phyloP scores from a whole-genome alignment of 2,797 vertebrate genomes.

The Cryptoblepharus egeriae region DNA sequence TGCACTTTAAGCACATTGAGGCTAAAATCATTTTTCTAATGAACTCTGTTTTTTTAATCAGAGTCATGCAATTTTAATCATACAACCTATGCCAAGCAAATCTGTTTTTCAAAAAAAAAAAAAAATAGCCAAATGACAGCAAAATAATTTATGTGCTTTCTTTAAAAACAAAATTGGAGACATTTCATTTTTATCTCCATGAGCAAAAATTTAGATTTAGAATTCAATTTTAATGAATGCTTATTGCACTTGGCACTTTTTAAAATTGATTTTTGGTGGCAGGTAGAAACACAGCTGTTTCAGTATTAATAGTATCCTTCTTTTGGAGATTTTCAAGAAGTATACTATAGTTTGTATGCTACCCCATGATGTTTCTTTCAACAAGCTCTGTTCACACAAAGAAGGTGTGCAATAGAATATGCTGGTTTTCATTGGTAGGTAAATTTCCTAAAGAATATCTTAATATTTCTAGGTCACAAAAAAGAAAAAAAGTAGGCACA shows the following conservation, averaged over 20 bases:
- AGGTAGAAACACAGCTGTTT: not conserved
- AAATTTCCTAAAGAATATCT: conserved; percentile 46
- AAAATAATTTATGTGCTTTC: conserved; percentile 1
- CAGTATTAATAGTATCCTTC: conserved; percentile 8
- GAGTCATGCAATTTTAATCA: conserved; percentile 41
- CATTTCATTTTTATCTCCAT: not conserved
- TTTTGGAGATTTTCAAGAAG: conserved; percentile 1
- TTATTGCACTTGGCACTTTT: conserved; percentile 16
- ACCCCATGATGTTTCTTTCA: conserved; percentile 24
- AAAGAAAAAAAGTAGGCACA: conserved; percentile 58
- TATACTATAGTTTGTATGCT: not conserved
- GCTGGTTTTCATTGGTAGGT: conserved; percentile 46
- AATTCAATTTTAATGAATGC: not conserved
- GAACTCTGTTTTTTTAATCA: conserved; percentile 46
- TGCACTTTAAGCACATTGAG: conserved; percentile 44
- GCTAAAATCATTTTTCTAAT: conserved; percentile 50
- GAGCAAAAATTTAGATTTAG: conserved; percentile 26
- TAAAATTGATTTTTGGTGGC: not conserved
- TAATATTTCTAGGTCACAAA: conserved; percentile 64
- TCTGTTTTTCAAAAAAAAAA: conserved; percentile 7
- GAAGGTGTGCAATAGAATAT: conserved; percentile 54
- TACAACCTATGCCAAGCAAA: conserved; percentile 45
- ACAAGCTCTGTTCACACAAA: conserved; percentile 63
- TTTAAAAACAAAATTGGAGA: not conserved
- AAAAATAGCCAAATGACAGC: conserved; percentile 23